Evolutionary conservation across 2,113 vertebrate genomes (phyloP).

Genomic region (Suricata suricatta): DNA sequence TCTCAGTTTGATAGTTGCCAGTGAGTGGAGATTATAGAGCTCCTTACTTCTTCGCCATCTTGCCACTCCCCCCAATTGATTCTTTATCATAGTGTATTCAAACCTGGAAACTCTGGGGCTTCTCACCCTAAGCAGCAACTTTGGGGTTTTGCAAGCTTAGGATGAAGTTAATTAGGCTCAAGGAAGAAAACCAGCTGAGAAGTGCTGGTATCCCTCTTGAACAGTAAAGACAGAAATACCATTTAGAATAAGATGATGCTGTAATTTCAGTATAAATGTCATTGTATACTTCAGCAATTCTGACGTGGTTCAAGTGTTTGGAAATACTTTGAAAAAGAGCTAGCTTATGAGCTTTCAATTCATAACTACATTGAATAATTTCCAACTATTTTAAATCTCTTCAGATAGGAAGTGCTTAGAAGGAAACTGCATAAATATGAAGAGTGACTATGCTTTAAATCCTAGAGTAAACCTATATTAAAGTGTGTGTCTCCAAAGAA

Average conservation of each 20-base stretch:
- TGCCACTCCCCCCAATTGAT: not conserved
- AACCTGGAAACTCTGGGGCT: constrained; percentile 32
- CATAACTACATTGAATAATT: constrained; percentile 57
- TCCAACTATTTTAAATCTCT: constrained; percentile 59
- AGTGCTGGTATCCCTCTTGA: constrained; percentile 42
- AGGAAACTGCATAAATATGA: constrained; percentile 53
- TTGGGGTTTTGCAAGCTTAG: constrained; percentile 71
- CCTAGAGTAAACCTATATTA: not conserved
- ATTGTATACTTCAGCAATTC: constrained; percentile 64
- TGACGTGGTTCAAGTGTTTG: constrained; percentile 63
- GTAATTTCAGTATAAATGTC: constrained; percentile 67
- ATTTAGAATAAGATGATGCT: constrained; percentile 64
- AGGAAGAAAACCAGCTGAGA: constrained; percentile 72
- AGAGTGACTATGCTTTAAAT: constrained; percentile 31
- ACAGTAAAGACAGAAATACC: constrained; percentile 74
- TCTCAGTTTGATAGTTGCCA: too few species aligned
- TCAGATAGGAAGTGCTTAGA: constrained; percentile 47
- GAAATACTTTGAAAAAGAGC: constrained; percentile 53
- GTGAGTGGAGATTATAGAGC: too few species aligned
- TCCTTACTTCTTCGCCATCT: too few species aligned
- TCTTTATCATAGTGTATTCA: constrained; percentile 55
- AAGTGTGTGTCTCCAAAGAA: not conserved
- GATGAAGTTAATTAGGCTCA: constrained; percentile 77
- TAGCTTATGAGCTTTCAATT: constrained; percentile 65
- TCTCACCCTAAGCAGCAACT: constrained; percentile 40